Evolutionary conservation across 2,888 invertebrate species (phyloP).

Genomic region (Elgonia sp.): DNA sequence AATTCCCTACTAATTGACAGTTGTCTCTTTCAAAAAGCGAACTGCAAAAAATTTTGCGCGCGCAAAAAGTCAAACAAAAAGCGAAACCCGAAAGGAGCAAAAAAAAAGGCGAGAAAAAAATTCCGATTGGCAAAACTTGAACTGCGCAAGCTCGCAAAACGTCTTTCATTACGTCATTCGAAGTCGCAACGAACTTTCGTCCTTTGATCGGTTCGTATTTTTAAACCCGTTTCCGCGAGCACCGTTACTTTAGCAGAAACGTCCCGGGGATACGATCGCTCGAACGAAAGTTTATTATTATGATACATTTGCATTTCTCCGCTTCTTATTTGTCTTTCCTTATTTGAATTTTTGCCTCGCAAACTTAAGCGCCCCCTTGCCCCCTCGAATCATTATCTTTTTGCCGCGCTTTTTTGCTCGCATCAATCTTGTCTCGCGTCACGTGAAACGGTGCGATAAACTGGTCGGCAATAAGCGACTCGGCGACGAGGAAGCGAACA

Average conservation of each 20-base stretch:
- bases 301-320: slow-evolving; percentile 53
- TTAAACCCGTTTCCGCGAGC: slow-evolving; percentile 56
- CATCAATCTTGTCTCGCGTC: slow-evolving; percentile 68
- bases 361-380: not conserved
- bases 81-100: too few species aligned
- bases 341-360: not conserved
- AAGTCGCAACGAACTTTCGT: slow-evolving; percentile 51
- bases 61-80: slow-evolving; percentile 6
- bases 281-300: slow-evolving; percentile 62
- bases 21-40: not conserved
- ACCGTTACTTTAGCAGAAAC: slow-evolving; percentile 56
- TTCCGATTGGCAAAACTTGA: too few species aligned
- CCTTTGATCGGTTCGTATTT: slow-evolving; percentile 37
- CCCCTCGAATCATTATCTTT: slow-evolving; percentile 27
- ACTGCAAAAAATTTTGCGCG: not conserved
- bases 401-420: slow-evolving; percentile 47
- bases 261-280: slow-evolving; percentile 8
- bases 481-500: slow-evolving; percentile 69
- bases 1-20: slow-evolving; percentile 49
- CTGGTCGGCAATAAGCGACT: slow-evolving; percentile 54
- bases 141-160: too few species aligned
- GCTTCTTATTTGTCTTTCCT: slow-evolving; percentile 9
- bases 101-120: too few species aligned
- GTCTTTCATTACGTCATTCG: slow-evolving; percentile 36
- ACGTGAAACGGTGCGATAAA: slow-evolving; percentile 68